phyloP scores from a whole-genome alignment of 2,113 vertebrate genomes.

The Nasalis larvatus region DNA sequence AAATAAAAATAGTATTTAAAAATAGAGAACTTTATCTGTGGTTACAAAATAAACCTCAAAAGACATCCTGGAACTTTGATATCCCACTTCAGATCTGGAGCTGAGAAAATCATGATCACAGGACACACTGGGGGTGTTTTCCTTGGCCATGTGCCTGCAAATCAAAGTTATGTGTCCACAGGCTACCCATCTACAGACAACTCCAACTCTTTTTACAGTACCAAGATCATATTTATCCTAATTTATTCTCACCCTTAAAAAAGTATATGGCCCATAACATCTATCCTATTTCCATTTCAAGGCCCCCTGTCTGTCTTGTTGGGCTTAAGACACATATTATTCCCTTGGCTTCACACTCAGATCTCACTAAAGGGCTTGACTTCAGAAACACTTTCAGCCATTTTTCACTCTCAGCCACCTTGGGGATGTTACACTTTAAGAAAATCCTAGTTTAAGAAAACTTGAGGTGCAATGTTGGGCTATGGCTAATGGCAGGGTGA shows the following conservation, averaged over 20 bases:
- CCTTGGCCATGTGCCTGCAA: not conserved
- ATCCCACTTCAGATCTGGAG: not conserved
- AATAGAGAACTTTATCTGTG: not conserved
- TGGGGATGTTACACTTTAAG: not conserved
- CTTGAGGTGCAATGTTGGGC: not conserved
- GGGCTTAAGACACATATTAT: not conserved
- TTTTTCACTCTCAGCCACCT: not conserved
- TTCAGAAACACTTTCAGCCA: not conserved
- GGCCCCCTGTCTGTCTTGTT: not conserved
- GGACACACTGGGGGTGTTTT: not conserved
- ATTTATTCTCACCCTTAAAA: not conserved
- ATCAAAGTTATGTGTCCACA: not conserved
- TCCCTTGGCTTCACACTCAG: not conserved
- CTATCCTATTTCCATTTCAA: not conserved
- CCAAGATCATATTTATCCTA: not conserved
- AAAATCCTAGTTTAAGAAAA: not conserved
- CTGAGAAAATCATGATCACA: not conserved
- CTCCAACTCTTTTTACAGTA: not conserved
- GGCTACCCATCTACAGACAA: not conserved
- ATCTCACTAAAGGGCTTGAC: not conserved
- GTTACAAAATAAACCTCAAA: not conserved
- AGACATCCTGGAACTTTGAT: not conserved
- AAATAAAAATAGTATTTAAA: not conserved
- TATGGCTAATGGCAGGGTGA: not conserved
- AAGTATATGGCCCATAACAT: not conserved